Conservation (phyloP, 2,113 vertebrate genomes). For the Chroicocephalus ridibundus region DNA sequence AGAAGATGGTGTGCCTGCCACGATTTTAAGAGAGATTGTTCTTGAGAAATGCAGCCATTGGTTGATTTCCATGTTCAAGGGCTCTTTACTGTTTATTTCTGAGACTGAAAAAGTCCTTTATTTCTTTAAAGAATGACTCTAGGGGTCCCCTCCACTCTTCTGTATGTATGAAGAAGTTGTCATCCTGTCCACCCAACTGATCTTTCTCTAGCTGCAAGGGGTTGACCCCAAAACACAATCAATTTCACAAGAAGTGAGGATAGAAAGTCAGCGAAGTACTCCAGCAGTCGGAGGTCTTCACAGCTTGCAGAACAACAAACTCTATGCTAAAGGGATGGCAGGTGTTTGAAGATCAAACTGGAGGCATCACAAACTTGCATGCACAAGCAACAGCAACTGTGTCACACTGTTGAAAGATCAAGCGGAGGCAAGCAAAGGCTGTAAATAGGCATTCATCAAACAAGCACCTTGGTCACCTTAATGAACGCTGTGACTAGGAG, state of each 20-base stretch:
- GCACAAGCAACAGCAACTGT: background rate
- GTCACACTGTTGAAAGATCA: background rate
- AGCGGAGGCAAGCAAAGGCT: background rate
- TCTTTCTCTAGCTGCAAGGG: background rate
- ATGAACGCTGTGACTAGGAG: background rate
- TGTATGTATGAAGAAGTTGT: background rate
- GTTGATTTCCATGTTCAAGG: background rate
- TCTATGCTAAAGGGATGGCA: background rate
- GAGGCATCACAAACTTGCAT: background rate
- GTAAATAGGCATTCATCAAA: background rate
- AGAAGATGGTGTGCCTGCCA: background rate
- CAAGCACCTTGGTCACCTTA: background rate
- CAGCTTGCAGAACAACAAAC: background rate
- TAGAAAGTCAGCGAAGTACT: background rate
- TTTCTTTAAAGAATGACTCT: background rate
- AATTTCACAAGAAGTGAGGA: background rate
- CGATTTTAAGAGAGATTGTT: background rate
- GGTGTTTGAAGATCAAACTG: background rate
- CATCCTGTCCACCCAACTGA: background rate
- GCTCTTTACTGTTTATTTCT: background rate
- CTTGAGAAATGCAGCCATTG: background rate
- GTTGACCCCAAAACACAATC: background rate
- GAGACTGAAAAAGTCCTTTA: background rate
- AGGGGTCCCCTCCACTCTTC: background rate
- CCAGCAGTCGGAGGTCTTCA: background rate